Percentiles rank a stretch among this genome's conserved stretches.
These are phyloP conservation scores for Riptortus pedestris DNA, from an alignment of 1,140 invertebrate species.

Conservation along the genomic window DNA sequence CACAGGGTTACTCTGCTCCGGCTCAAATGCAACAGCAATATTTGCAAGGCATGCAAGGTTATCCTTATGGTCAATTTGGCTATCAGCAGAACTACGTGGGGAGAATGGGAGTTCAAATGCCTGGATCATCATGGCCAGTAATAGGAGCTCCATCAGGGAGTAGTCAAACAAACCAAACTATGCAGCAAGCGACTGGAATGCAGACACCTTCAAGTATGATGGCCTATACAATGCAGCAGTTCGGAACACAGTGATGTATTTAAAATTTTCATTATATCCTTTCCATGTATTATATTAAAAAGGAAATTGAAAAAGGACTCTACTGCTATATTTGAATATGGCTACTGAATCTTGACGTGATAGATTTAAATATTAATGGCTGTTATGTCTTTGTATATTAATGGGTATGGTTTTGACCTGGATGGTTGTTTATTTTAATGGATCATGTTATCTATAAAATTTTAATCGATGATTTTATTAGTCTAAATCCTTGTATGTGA, in stretches of 20 bases:
- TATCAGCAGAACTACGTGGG: conserved; percentile 22
- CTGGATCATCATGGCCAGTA: conserved; percentile 32
- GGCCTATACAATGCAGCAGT: conserved; percentile 17
- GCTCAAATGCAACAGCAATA: conserved; percentile 20
- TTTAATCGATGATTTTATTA: too few species aligned
- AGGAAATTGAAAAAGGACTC: too few species aligned
- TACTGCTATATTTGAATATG: too few species aligned
- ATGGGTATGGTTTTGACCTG: too few species aligned
- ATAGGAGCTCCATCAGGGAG: conserved; percentile 44
- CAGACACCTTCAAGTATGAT: conserved; percentile 8
- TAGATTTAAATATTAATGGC: too few species aligned
- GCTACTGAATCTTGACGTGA: too few species aligned
- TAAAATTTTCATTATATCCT: neutral
- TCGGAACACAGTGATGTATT: conserved; percentile 8
- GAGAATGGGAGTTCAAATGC: conserved; percentile 7
- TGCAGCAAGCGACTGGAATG: conserved; percentile 11
- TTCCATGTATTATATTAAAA: too few species aligned
- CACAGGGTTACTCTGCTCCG: conserved; percentile 10
- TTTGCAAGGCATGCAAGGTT: conserved; percentile 12
- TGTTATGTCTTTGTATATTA: too few species aligned
- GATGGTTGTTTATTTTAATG: too few species aligned
- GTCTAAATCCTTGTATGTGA: too few species aligned
- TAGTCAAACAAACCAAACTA: neutral
- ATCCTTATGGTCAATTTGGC: conserved; percentile 4
- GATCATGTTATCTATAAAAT: too few species aligned